A percentile compares a stretch with the other conserved stretches of the same genome.
Evolutionary conservation across 2,113 vertebrate genomes (phyloP).

Genomic region (Eptatretus burgeri): DNA sequence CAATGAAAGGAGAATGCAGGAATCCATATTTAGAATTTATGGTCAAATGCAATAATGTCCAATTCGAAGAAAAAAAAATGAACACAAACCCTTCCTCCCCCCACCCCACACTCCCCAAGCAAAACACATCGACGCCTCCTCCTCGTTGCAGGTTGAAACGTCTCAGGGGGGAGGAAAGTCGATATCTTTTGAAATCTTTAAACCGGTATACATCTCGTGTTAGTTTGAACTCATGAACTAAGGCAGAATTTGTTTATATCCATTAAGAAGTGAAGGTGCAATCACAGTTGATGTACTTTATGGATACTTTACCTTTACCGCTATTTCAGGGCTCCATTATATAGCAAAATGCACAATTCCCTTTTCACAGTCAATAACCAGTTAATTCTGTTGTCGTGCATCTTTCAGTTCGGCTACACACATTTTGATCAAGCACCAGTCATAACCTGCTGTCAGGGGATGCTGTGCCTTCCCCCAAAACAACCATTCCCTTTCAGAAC

Average conservation of each 20-base stretch:
- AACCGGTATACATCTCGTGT: no score
- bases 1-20: neutral
- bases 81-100: neutral
- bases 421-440: neutral
- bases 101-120: no score
- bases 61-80: neutral
- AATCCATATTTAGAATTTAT: neutral
- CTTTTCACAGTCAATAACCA: neutral
- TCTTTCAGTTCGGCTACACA: neutral
- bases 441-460: neutral
- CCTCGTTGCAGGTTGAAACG: no score
- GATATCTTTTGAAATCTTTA: no score
- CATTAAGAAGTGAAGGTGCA: no score
- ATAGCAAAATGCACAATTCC: neutral
- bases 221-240: no score
- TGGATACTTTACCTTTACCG: no score
- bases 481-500: neutral
- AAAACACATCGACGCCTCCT: no score
- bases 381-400: neutral
- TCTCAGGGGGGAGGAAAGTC: no score
- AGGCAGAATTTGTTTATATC: no score
- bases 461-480: neutral
- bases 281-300: no score
- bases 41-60: neutral
- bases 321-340: neutral